Evolutionary conservation across 1,140 invertebrate genomes (phyloP).

Genomic region (Orchesella cincta): DNA sequence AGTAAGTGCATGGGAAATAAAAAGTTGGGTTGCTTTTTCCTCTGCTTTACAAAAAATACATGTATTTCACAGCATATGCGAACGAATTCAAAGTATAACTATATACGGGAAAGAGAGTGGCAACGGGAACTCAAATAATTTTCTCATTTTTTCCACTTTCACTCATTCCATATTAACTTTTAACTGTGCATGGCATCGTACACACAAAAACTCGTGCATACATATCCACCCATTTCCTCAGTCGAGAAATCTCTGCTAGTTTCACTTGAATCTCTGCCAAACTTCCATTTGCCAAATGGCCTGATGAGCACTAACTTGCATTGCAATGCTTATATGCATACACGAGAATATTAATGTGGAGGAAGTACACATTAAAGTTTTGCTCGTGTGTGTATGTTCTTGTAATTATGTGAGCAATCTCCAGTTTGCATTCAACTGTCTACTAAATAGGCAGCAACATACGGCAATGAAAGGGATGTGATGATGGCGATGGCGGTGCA

Average conservation of each 20-base stretch:
- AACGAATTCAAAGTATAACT: background rate
- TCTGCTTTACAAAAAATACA: background rate
- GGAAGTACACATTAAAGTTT: background rate
- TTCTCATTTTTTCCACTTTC: too few relatives aligned
- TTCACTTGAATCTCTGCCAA: constrained; percentile 11
- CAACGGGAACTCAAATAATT: too few relatives aligned
- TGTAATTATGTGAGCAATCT: background rate
- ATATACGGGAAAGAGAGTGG: background rate
- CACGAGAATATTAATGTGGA: background rate
- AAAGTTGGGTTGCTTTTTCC: background rate
- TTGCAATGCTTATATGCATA: constrained; percentile 6
- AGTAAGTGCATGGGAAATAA: background rate
- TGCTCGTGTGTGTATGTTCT: background rate
- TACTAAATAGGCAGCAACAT: background rate
- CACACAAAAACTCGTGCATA: background rate
- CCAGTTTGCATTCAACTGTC: background rate
- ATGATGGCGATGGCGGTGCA: background rate
- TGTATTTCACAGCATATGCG: background rate
- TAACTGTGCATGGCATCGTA: background rate
- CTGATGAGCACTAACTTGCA: background rate
- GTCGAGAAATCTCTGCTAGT: background rate
- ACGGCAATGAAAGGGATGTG: background rate
- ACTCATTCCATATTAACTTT: background rate
- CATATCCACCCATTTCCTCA: background rate
- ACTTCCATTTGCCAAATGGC: constrained; percentile 20